Evolutionary conservation across 2,113 vertebrate species (phyloP), one percentile per base, ranked within the genome.

Genomic region (Eclectus roratus): DNA sequence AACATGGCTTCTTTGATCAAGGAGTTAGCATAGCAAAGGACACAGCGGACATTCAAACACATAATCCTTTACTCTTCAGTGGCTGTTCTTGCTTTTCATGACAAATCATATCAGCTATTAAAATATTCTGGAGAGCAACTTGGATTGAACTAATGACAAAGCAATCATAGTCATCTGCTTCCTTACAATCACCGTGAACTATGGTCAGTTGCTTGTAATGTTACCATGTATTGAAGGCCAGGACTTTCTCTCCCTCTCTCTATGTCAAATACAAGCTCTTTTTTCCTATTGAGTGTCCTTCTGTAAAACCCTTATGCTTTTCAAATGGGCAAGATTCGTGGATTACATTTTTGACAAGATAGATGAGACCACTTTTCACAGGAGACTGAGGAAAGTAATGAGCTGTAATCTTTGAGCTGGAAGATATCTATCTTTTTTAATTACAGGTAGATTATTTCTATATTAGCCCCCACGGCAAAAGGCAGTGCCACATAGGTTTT

Each of bases 361-460:
- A 78, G 95, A 93, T 95, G 93, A 95, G 91, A 71, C 28, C 78
- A 33, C 74, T 96, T 96, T 94, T 88, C 92, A 93, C 78, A 79
- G 28, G 90, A 96, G 97, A 95, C 76, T 76, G 33, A 92, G 74
- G 92, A 80, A 83, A 91, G 64, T 94, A 96, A 96, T 95, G 88
- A 96, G 86, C 95, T 96, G 89, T 72, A 96, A 80, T 96, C 81
- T 95, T 88, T 18, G 52, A 85, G 73, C 65, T 88, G 85, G 80
- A 95, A 95, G 93, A 91, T 80, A 96, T 82, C 78, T 94, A 91
- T 96, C 91, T 90, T 91, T 96, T 97, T 92, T 96, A 95, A 96
- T 95, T 97, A 93, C 52, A 97, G 74, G 74, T 68, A 87, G 87
- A 71, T 91, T 81, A 87, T 95, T 96, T 85, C 82, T 93, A 5